Percentiles rank a stretch among this genome's conserved stretches.
Evolutionary conservation across 2,113 vertebrate species (phyloP).

Genomic region (Nothocercus nigrocapillus): DNA sequence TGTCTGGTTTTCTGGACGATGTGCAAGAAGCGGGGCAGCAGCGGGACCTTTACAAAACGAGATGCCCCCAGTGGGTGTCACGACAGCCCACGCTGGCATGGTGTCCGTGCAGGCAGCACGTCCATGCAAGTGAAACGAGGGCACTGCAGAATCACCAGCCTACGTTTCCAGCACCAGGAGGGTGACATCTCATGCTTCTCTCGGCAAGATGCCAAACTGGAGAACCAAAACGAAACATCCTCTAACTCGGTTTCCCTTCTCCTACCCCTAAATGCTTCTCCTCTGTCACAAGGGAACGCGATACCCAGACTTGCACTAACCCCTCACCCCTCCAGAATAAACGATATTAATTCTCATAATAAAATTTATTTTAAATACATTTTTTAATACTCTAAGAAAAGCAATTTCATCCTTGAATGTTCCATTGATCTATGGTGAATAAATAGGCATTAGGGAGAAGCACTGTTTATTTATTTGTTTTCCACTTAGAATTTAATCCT

Average conservation of each 20-base stretch:
- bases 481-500: slow-evolving; percentile 60
- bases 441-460: slow-evolving; percentile 62
- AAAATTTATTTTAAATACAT: slow-evolving; percentile 54
- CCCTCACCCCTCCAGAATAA: not conserved
- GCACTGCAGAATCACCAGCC: not conserved
- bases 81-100: not conserved
- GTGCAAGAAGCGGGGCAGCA: slow-evolving; percentile 9
- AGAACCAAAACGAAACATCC: not conserved
- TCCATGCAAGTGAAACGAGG: not conserved
- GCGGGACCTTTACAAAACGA: not conserved
- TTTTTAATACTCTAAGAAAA: slow-evolving; percentile 54
- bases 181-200: not conserved
- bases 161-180: not conserved
- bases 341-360: slow-evolving; percentile 28
- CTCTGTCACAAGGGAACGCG: not conserved
- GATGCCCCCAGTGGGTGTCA: not conserved
- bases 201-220: not conserved
- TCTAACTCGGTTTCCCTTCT: not conserved
- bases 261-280: not conserved
- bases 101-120: too few relatives aligned
- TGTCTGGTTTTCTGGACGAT: slow-evolving; percentile 27
- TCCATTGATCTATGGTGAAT: slow-evolving; percentile 60
- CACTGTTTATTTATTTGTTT: slow-evolving; percentile 64
- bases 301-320: not conserved
- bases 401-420: slow-evolving; percentile 66